Evolutionary conservation across 2,888 invertebrate genomes (phyloP).

Genomic region (Morpho deidamia): DNA sequence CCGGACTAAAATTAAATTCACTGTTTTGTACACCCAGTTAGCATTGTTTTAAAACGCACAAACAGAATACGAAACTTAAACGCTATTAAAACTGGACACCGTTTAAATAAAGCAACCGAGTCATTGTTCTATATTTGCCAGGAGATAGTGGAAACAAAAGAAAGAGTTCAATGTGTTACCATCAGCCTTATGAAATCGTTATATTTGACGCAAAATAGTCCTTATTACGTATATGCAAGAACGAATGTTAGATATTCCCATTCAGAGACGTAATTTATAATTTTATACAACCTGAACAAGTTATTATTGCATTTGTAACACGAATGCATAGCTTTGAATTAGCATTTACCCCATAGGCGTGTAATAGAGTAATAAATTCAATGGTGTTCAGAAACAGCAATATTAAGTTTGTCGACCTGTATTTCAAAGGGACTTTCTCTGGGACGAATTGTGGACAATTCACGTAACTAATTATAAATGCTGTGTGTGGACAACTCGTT

Average conservation of each 20-base stretch:
- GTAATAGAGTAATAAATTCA: constrained; percentile 25
- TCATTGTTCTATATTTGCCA: constrained; percentile 35
- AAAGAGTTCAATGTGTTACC: constrained; percentile 29
- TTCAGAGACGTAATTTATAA: constrained; percentile 3
- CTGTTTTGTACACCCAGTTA: constrained; percentile 12
- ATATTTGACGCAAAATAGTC: constrained; percentile 1
- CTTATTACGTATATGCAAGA: constrained; percentile 3
- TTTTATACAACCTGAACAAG: constrained; percentile 18
- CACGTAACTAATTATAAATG: constrained; percentile 58
- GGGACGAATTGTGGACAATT: constrained; percentile 53
- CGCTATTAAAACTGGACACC: constrained; percentile 1
- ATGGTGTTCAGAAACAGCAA: constrained; percentile 20
- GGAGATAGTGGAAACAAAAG: constrained; percentile 33
- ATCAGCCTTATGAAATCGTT: constrained; percentile 12
- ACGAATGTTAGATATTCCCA: background rate
- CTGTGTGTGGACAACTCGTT: constrained; percentile 40
- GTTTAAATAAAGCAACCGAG: constrained; percentile 7
- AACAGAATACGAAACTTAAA: constrained; percentile 9
- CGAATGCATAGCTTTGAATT: constrained; percentile 12
- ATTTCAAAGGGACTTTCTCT: constrained; percentile 54
- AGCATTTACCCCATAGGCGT: constrained; percentile 13
- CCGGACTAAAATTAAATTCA: constrained; percentile 15
- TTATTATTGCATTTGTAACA: constrained; percentile 14
- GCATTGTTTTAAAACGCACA: constrained; percentile 7
- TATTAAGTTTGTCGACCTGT: constrained; percentile 34